Percentiles rank a stretch among this genome's conserved stretches.
phyloP scores from a whole-genome alignment of 2,888 invertebrate species.

The Melolontha melolontha region DNA sequence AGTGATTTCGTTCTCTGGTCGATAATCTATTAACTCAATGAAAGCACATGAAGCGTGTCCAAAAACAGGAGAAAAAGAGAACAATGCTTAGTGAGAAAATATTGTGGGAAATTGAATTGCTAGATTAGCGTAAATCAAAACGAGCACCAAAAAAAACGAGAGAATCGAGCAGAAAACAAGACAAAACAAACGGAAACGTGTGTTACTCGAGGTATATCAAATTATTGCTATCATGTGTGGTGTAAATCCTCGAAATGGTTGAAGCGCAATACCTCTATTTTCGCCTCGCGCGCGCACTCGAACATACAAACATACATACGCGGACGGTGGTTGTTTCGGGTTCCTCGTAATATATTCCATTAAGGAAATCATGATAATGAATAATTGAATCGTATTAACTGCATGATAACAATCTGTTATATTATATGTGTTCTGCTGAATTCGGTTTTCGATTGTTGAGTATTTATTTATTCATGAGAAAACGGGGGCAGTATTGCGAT shows the following conservation, averaged over 20 bases:
- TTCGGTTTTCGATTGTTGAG: slow-evolving; percentile 24
- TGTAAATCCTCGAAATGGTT: slow-evolving; percentile 16
- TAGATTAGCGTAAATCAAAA: too few relatives aligned
- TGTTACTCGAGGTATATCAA: neutral
- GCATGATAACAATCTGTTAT: slow-evolving; percentile 37
- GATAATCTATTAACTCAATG: too few relatives aligned
- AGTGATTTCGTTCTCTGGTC: too few relatives aligned
- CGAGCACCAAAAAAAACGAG: too few relatives aligned
- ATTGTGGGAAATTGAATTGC: too few relatives aligned
- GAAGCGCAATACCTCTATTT: slow-evolving; percentile 9
- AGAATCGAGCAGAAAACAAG: too few relatives aligned
- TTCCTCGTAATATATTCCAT: slow-evolving; percentile 38
- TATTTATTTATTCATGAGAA: slow-evolving; percentile 29
- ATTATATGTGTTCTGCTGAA: slow-evolving; percentile 28
- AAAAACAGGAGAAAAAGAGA: too few relatives aligned
- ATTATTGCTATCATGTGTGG: slow-evolving; percentile 22
- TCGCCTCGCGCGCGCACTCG: neutral
- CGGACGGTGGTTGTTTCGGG: neutral
- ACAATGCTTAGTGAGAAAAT: too few relatives aligned
- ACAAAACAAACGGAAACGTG: too few relatives aligned
- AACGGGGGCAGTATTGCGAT: neutral
- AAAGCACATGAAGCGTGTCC: too few relatives aligned
- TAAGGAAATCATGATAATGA: slow-evolving; percentile 43
- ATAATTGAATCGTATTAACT: slow-evolving; percentile 42
- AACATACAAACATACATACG: neutral